phyloP scores from a whole-genome alignment of 2,797 vertebrate genomes.

The Vipera ursinii region DNA sequence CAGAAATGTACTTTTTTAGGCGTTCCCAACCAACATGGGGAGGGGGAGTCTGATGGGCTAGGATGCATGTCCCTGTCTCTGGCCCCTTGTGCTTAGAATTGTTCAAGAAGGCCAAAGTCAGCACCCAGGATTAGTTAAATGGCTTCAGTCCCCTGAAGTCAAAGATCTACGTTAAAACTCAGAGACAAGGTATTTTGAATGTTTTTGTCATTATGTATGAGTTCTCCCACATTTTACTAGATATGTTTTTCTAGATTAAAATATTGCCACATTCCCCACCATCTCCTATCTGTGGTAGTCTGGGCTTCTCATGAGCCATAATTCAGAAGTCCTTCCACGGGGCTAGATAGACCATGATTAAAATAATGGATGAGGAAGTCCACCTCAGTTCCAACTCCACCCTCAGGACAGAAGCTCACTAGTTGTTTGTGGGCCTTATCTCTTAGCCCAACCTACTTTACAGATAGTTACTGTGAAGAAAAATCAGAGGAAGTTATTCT shows the following conservation, averaged over 20 bases:
- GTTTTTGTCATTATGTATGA: background rate
- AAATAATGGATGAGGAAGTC: background rate
- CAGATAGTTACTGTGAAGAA: background rate
- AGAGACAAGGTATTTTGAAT: background rate
- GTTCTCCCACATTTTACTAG: background rate
- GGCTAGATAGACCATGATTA: background rate
- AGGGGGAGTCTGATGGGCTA: background rate
- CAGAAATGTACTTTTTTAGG: background rate
- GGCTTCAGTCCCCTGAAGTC: background rate
- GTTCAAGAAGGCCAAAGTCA: background rate
- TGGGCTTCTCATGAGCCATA: background rate
- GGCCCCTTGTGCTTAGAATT: background rate
- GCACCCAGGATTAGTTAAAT: background rate
- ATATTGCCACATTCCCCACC: background rate
- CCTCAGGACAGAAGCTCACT: background rate
- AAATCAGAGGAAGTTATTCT: background rate
- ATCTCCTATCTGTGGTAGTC: background rate
- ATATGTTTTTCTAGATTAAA: background rate
- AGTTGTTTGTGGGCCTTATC: background rate
- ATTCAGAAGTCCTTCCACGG: background rate
- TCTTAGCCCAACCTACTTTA: background rate
- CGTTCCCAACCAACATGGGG: background rate
- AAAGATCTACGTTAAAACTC: background rate
- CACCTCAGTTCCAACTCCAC: background rate
- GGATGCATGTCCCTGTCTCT: background rate